A percentile compares a stretch with the other conserved stretches of the same genome.
These are phyloP conservation scores for Hetaerina titia DNA, from an alignment of 2,888 invertebrate genomes.

Conservation along the genomic window DNA sequence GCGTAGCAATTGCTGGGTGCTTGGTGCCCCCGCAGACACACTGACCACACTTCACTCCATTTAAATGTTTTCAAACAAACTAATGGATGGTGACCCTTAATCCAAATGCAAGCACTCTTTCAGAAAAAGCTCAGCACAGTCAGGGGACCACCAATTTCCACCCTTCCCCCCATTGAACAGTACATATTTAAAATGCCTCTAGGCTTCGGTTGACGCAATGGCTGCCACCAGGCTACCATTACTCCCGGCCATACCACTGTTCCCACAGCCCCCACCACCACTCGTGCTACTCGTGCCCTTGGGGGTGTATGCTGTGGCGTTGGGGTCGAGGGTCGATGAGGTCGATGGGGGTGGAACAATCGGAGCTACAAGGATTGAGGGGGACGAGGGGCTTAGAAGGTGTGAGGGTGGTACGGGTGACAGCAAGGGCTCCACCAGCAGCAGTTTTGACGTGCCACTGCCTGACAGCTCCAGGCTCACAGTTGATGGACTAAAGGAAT, in stretches of 20 bases:
- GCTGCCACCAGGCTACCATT: conserved; percentile 73
- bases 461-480: conserved; percentile 74
- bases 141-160: conserved; percentile 26
- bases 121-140: conserved; percentile 64
- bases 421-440: conserved; percentile 77
- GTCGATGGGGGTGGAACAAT: conserved; percentile 76
- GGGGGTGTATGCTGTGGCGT: conserved; percentile 94
- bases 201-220: conserved; percentile 81
- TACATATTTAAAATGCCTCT: conserved; percentile 71
- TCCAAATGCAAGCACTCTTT: conserved; percentile 60
- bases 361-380: conserved; percentile 68
- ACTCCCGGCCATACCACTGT: conserved; percentile 19
- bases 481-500: conserved; percentile 80
- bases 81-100: conserved; percentile 48
- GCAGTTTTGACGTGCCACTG: conserved; percentile 82
- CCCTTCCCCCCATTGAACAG: neutral
- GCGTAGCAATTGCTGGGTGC: conserved; percentile 49
- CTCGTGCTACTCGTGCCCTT: conserved; percentile 79
- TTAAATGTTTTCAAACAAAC: conserved; percentile 40
- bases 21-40: neutral
- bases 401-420: conserved; percentile 74
- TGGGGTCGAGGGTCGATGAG: conserved; percentile 87
- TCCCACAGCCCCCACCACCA: conserved; percentile 44
- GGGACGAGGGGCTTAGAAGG: conserved; percentile 56
- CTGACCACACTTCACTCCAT: conserved; percentile 52